These are phyloP conservation scores for Odontocolon sp. DNA, from an alignment of 2,888 invertebrate genomes.

Conservation along the genomic window DNA sequence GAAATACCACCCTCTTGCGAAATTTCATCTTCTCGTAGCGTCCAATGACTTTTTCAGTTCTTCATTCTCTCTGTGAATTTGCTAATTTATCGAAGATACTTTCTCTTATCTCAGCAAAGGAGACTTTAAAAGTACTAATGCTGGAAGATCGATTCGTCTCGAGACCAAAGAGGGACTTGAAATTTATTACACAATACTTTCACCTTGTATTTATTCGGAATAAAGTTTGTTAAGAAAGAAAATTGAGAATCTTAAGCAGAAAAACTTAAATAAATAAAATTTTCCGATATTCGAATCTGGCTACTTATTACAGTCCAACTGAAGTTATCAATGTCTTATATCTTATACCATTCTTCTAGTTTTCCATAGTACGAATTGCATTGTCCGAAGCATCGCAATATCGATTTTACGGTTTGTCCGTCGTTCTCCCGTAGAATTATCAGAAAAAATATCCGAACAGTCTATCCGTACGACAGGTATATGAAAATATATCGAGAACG, in stretches of 20 bases:
- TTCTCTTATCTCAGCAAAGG: neutral
- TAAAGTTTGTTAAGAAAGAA: neutral
- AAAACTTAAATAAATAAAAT: neutral
- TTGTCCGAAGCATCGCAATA: neutral
- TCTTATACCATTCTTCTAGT: neutral
- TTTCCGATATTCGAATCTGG: too few species aligned
- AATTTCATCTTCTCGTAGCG: slow-evolving; percentile 10
- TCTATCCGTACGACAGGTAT: neutral
- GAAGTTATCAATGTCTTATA: too few species aligned
- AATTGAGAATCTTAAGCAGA: neutral
- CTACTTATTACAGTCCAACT: too few species aligned
- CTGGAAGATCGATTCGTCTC: neutral
- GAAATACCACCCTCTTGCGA: neutral
- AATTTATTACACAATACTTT: neutral
- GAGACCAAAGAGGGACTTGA: neutral
- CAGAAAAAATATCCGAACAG: neutral
- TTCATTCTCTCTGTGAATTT: neutral
- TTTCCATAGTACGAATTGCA: too few species aligned
- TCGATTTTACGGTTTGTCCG: neutral
- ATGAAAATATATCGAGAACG: slow-evolving; percentile 15
- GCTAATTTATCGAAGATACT: slow-evolving; percentile 3
- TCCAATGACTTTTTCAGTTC: slow-evolving; percentile 7
- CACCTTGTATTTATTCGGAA: neutral
- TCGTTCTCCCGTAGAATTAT: neutral
- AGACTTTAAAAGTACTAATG: neutral